Evolutionary conservation across 2,888 invertebrate species (phyloP), one percentile per base, ranked within the genome.

Genomic region (Yponomeuta malinellus): DNA sequence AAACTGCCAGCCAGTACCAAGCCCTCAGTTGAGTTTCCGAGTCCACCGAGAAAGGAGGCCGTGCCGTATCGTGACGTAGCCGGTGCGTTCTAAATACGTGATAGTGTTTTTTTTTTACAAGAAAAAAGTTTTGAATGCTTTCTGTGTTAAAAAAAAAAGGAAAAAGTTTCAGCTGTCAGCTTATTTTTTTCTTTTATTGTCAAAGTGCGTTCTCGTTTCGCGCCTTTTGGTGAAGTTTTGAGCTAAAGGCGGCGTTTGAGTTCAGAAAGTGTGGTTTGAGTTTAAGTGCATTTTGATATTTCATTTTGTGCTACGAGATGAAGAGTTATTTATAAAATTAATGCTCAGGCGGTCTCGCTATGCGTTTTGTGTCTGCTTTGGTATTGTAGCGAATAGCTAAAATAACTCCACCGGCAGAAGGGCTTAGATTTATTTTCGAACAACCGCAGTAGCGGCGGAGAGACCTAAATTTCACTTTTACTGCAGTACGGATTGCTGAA

Each of bases 361-460:
- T 79, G 78, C 80, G 82, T 85, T 83, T 81, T 82, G 83, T 84
- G 85, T 85, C 83, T 82, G 79, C 78, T 79, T 59, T 82, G 82
- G 81, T 83, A 86, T 87, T 87, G 79, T 81, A 82, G 83, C 82
- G 79, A 83, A 82, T 77, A 78, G 63, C 85, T 76, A 83, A 88
- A 88, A 89, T 89, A 89, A 83, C 86, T 81, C 70, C 77, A 82
- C 79, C 83, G 86, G 78, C 87, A 88, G 85, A 86, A 87, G 87
- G 81, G 81, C 81, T 81, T 73, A 33, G 71, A 33, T 63, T 82
- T 87, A 87, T 87, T 89, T 89, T 85, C 82, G 85, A 79, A 80
- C 76, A 80, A 81, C 80, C 78, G 81, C 79, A 59, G 79, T 76
- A 73, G 75, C 78, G 73, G 73, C 71, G 71, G 63, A n/a, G 63